These are phyloP conservation scores for Pyrrhia umbra DNA, from an alignment of 2,888 invertebrate species.

Conservation along the genomic window DNA sequence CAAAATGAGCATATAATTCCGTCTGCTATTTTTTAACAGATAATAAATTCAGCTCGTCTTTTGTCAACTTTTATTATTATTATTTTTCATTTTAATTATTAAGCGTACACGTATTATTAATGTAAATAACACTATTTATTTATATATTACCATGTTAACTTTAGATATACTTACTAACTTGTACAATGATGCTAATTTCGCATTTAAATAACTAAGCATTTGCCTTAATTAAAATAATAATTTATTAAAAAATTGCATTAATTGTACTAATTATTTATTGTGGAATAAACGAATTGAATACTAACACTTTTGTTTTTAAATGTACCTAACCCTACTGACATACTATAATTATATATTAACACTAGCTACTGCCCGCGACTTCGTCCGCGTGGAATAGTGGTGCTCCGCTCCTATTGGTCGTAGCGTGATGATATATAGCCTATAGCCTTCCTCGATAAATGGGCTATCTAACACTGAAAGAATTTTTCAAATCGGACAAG, in stretches of 20 bases:
- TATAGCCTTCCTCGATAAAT: too few species aligned
- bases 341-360: constrained; percentile 22
- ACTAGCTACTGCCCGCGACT: too few species aligned
- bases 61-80: constrained; percentile 58
- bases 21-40: constrained; percentile 8
- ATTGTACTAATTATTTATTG: constrained; percentile 83
- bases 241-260: constrained; percentile 76
- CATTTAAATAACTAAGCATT: constrained; percentile 83
- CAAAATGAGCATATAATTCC: not conserved
- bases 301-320: constrained; percentile 62
- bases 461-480: too few species aligned
- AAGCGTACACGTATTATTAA: constrained; percentile 61
- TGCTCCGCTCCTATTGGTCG: too few species aligned
- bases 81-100: constrained; percentile 59
- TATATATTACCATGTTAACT: constrained; percentile 71
- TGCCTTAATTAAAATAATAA: constrained; percentile 75
- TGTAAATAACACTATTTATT: constrained; percentile 86
- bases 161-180: constrained; percentile 77
- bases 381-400: too few species aligned
- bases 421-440: too few species aligned
- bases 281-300: constrained; percentile 83
- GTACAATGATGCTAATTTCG: constrained; percentile 83
- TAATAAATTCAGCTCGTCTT: constrained; percentile 31
- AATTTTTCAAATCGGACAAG: too few species aligned
- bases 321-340: constrained; percentile 28